Percentiles rank a stretch among this genome's conserved stretches.
Conservation (phyloP, 2,888 invertebrate species). For the Clusia tigrina region DNA sequence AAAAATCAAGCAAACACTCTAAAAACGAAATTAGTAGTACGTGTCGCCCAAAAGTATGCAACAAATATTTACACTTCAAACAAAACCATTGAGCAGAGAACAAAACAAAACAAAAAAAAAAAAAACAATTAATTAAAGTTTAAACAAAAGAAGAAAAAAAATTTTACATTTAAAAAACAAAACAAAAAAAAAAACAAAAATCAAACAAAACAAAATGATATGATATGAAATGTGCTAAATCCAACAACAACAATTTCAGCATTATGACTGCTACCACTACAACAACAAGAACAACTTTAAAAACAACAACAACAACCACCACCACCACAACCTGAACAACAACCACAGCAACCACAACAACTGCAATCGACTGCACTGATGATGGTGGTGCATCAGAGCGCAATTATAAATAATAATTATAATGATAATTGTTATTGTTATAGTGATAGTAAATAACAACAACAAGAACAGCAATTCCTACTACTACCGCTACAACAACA, state of each 20-base stretch:
- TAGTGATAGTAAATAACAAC: too few relatives aligned
- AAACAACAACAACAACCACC: too few relatives aligned
- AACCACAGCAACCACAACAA: background rate
- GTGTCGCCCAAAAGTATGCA: background rate
- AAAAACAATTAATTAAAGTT: background rate
- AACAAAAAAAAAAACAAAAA: background rate
- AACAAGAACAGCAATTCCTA: constrained; percentile 19
- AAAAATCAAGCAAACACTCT: background rate
- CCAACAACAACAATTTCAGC: background rate
- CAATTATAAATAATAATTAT: too few relatives aligned
- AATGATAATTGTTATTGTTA: too few relatives aligned
- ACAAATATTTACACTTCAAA: background rate
- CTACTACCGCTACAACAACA: constrained; percentile 1
- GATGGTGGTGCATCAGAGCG: too few relatives aligned
- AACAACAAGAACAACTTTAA: background rate
- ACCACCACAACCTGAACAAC: background rate
- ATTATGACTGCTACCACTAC: constrained; percentile 15
- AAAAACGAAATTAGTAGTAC: background rate
- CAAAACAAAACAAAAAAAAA: constrained; percentile 12
- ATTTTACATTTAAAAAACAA: too few relatives aligned
- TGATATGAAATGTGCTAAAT: background rate
- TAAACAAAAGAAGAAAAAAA: constrained; percentile 13
- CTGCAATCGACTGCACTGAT: background rate
- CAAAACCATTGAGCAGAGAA: too few relatives aligned
- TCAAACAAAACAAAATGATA: constrained; percentile 11